Evolutionary conservation across 37 sponge, comb jelly and placozoan species (phyloP), one percentile per base, ranked within the genome.

Genomic region (Bolinopsis microptera): DNA sequence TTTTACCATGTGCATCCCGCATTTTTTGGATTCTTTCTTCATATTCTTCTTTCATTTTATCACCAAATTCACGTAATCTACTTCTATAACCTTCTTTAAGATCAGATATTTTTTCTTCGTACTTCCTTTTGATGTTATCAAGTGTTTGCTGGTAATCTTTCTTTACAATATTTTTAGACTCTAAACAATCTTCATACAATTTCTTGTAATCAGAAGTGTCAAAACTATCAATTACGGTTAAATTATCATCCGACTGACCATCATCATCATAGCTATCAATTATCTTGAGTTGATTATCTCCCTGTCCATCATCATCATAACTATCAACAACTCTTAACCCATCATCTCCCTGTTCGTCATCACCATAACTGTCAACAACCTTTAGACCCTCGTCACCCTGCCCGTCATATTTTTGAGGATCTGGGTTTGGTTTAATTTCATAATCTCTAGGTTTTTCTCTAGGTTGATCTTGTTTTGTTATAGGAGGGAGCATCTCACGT

Each of bases 221-320:
- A 9, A 33, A 3, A 33, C 80, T 77, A 35, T 77, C 80, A 77
- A 77, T 34, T 1, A 77, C 35, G 0, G 33, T 35, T 32, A 77
- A 34, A 35, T 35, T 18, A 77, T 77, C 35, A 35, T 77, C 80
- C 28, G 33, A 28, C 21, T 77, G 80, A 32, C 37, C 80, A 77
- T 77, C 80, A 77, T 77, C 13, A 48, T 48, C 61, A 48, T 48
- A 48, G 61, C 80, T 77, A 35, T 77, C 80, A 77, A 77, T 34
- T 32, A 77, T 18, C 22, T 32, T 2, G 0, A 77, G 32, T 5
- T 18, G 3, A 35, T 77, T 1, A 35, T 77, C 80, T 16, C 1
- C 35, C 21, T 77, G 80, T 48, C 33, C 35, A 32, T 13, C 35
- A 77, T 35, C 35, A 32, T 77, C 34, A 9, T 35, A 32, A 33